Base-by-base conservation (phyloP, 2,797 vertebrate species). In the Nyctalus aviator region DNA sequence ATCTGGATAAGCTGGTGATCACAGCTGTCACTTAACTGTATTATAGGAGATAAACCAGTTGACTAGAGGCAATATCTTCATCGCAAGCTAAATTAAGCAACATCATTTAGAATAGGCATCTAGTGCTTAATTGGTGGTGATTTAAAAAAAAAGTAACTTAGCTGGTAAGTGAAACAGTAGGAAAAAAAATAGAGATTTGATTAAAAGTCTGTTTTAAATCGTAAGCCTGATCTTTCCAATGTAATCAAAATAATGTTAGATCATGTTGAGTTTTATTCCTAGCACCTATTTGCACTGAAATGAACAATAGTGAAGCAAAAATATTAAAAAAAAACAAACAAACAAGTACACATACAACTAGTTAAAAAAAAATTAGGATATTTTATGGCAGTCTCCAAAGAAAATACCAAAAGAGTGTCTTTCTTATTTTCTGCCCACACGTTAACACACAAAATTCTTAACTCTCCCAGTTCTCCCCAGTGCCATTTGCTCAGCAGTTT, bases 71-170 rank as follows among this genome's bases (percentile, higher is more conserved):
- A 82, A 23, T 91, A 69, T 78, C 72, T 82, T 93, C 35, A 94
- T 93, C 41, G 88, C 21, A 68, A 90, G 37, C 68, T 92, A 84
- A 96, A 72, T 89, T 90, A 78, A 93, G 75, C 73, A 68, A 44
- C 3, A 11, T 89, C 87, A 37, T 68, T 66, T 88, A 83, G 41
- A 83, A 71, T 66, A 92, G 50, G 21, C 46, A 89, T 32, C 72
- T 25, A 44, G 18, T 44, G 17, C 55, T 86, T 81, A 92, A 64
- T 76, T 92, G 53, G 23, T 41, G 9, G 30, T 84, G 25, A 21
- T 81, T 83, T 76, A 30, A 92, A 92, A 90, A 77, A 72, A 73
- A 48, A 41, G 37, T 59, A 82, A 64, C 27, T 76, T 66, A 81
- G 27, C 68, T 89, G 55, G 35, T 86, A 89, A 50, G 23, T 75